Evolutionary conservation across 2,113 vertebrate genomes (phyloP).

Genomic region (Pongo pygmaeus): DNA sequence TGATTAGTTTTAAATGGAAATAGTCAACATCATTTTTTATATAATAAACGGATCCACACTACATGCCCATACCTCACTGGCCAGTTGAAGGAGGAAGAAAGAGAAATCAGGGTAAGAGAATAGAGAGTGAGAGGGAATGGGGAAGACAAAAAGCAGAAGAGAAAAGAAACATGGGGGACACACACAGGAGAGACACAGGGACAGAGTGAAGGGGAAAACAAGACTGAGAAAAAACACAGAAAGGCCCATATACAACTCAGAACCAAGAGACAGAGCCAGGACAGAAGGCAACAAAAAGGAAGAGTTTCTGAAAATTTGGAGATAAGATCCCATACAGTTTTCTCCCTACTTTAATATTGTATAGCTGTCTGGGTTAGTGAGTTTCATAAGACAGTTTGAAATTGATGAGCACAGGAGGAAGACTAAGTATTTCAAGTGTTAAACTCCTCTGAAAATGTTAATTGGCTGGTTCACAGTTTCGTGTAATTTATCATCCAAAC

Average conservation of each 20-base stretch:
- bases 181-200: neutral
- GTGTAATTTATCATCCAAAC: neutral
- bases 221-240: neutral
- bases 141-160: neutral
- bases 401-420: neutral
- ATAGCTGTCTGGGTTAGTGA: neutral
- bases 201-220: neutral
- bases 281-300: neutral
- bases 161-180: neutral
- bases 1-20: constrained; percentile 31
- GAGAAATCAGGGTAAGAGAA: neutral
- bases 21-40: neutral
- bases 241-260: neutral
- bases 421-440: neutral
- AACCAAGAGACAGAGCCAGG: neutral
- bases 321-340: neutral
- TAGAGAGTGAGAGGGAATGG: neutral
- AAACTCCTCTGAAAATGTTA: neutral
- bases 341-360: neutral
- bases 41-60: neutral
- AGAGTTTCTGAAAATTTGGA: neutral
- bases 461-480: neutral
- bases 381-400: neutral
- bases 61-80: neutral
- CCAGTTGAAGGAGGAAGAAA: neutral